These are phyloP conservation scores for Siniperca scherzeri DNA, from an alignment of 2,797 vertebrate species.

Conservation along the genomic window DNA sequence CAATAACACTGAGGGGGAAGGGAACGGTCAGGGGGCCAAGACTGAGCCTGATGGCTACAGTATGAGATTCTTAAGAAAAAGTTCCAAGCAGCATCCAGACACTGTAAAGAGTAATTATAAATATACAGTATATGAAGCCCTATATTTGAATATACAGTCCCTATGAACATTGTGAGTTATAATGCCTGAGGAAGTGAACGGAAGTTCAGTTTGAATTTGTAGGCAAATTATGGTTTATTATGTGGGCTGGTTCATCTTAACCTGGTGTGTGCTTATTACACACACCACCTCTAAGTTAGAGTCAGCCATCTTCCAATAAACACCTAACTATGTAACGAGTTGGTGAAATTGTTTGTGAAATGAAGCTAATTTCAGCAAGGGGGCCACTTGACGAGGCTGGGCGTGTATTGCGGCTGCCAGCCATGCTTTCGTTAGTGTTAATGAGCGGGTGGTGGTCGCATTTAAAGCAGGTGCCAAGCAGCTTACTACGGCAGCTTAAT, in stretches of 20 bases:
- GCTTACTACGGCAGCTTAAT: slow-evolving; percentile 84
- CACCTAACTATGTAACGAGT: slow-evolving; percentile 82
- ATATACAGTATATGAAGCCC: slow-evolving; percentile 21
- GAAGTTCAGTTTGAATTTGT: slow-evolving; percentile 67
- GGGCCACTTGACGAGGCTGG: slow-evolving; percentile 77
- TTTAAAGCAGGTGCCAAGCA: slow-evolving; percentile 86
- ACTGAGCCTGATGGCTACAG: slow-evolving; percentile 43
- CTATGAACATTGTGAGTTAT: slow-evolving; percentile 42
- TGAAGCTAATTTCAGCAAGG: slow-evolving; percentile 81
- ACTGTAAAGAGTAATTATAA: slow-evolving; percentile 33
- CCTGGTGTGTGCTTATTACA: slow-evolving; percentile 76
- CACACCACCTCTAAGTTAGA: slow-evolving; percentile 67
- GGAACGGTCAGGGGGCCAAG: slow-evolving; percentile 42
- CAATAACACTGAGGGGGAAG: slow-evolving; percentile 65
- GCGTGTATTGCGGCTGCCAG: slow-evolving; percentile 79
- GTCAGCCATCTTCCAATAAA: slow-evolving; percentile 85
- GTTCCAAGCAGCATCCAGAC: slow-evolving; percentile 36
- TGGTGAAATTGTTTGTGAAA: slow-evolving; percentile 87
- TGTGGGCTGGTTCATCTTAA: slow-evolving; percentile 75
- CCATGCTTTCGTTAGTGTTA: slow-evolving; percentile 82
- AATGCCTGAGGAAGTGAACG: slow-evolving; percentile 22
- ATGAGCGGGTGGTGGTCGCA: slow-evolving; percentile 83
- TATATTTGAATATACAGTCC: slow-evolving; percentile 18
- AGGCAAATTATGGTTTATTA: slow-evolving; percentile 79
- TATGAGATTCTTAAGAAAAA: slow-evolving; percentile 42